Percentiles rank a stretch among this genome's conserved stretches.
These are phyloP conservation scores for Tarsius wallacei DNA, from an alignment of 2,797 vertebrate species.

Conservation along the genomic window DNA sequence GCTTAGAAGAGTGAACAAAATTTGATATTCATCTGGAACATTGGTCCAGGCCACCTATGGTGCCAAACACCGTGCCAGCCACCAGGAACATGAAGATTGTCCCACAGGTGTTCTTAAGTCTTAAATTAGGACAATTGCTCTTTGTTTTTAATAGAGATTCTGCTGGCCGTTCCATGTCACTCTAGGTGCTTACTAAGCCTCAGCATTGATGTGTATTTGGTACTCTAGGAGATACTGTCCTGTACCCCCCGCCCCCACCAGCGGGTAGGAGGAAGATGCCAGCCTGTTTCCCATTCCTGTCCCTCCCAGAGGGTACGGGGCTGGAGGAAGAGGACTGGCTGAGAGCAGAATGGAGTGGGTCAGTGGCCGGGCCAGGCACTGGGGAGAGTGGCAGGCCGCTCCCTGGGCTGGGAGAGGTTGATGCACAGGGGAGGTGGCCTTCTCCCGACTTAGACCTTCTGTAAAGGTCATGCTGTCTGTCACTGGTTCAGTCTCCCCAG, in stretches of 20 bases:
- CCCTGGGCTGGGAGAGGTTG: neutral
- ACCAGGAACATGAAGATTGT: neutral
- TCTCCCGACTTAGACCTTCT: constrained; percentile 1
- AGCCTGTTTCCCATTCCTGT: neutral
- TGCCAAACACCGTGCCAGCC: fast-evolving
- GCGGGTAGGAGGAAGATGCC: neutral
- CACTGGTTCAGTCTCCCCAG: constrained; percentile 48
- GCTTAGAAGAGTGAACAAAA: constrained; percentile 15
- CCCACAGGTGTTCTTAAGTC: neutral
- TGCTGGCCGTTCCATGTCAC: neutral
- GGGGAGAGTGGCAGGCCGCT: neutral
- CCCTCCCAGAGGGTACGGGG: neutral
- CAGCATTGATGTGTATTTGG: neutral
- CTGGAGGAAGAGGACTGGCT: neutral
- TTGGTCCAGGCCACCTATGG: neutral
- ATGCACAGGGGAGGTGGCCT: neutral
- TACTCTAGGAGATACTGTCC: neutral
- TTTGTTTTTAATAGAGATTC: neutral
- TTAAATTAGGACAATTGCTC: neutral
- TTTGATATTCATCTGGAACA: constrained; percentile 9
- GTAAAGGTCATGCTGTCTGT: constrained; percentile 62
- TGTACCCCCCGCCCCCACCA: too few species aligned
- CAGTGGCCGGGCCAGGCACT: neutral
- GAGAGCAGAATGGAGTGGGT: neutral
- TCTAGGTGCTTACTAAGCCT: neutral